Evolutionary conservation across 2,797 vertebrate genomes (phyloP).

Genomic region (Nannoperca australis): DNA sequence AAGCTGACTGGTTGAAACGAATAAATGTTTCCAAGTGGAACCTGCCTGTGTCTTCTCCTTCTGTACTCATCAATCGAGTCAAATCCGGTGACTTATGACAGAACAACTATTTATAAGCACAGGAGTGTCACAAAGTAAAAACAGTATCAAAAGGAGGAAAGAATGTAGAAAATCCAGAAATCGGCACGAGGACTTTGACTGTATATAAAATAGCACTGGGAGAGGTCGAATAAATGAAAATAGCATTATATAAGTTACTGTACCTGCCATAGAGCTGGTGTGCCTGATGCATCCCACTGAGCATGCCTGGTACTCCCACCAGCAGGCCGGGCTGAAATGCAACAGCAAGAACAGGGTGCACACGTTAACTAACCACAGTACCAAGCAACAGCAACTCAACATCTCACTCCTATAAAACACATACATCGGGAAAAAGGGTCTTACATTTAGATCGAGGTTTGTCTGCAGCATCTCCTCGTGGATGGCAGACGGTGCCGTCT

Average conservation of each 20-base stretch:
- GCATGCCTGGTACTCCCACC: constrained; percentile 95
- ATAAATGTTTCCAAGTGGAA: too few relatives aligned
- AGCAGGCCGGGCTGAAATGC: constrained; percentile 90
- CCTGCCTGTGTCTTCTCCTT: too few relatives aligned
- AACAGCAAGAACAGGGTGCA: constrained; percentile 21
- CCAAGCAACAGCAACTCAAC: neutral
- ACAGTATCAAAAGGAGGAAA: neutral
- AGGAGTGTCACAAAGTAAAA: neutral
- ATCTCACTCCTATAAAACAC: neutral
- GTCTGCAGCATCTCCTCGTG: constrained; percentile 85
- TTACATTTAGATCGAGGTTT: constrained; percentile 88
- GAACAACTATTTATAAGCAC: neutral
- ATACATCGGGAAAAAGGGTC: constrained; percentile 15
- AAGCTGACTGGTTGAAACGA: too few relatives aligned
- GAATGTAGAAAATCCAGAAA: constrained; percentile 1
- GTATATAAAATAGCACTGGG: neutral
- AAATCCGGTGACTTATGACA: too few relatives aligned
- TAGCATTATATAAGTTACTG: neutral
- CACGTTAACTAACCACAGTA: constrained; percentile 13
- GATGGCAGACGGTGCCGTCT: constrained; percentile 91
- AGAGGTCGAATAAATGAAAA: neutral
- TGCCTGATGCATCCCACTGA: constrained; percentile 93
- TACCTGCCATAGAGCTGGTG: constrained; percentile 97
- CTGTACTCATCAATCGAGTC: too few relatives aligned
- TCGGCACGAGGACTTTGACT: neutral